Conservation (phyloP, 2,113 vertebrate genomes). For the Anas platyrhynchos region DNA sequence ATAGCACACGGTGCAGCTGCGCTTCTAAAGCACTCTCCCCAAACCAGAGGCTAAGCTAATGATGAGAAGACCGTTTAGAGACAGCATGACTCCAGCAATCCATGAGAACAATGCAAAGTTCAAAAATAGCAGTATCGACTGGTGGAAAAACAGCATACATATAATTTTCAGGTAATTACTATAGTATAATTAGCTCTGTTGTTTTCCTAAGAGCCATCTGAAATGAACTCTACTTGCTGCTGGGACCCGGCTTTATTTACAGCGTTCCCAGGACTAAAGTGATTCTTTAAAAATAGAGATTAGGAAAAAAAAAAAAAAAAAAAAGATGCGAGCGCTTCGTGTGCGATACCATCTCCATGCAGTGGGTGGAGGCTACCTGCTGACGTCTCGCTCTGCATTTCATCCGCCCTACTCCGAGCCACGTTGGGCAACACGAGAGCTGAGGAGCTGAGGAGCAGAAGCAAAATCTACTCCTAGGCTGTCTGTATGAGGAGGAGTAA, state of each 20-base stretch:
- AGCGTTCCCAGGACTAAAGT: not conserved
- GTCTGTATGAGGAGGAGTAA: accelerated
- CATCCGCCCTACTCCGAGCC: not conserved
- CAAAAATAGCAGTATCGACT: constrained; percentile 74
- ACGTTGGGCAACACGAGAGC: not conserved
- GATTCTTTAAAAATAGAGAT: not conserved
- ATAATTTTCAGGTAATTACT: constrained; percentile 80
- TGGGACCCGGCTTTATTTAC: constrained; percentile 11
- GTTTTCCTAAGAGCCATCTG: constrained; percentile 53
- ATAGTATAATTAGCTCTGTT: constrained; percentile 70
- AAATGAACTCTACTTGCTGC: constrained; percentile 9
- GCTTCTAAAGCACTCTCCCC: not conserved
- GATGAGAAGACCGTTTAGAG: constrained; percentile 26
- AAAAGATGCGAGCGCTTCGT: not conserved
- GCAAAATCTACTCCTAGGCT: accelerated
- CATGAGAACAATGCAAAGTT: constrained; percentile 61
- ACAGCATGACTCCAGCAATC: constrained; percentile 51
- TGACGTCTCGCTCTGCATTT: not conserved
- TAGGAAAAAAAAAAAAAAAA: constrained; percentile 9
- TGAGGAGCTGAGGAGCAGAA: not conserved
- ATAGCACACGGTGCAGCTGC: not conserved
- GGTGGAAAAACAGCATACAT: constrained; percentile 73
- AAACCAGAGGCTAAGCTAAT: not conserved
- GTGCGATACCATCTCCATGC: not conserved
- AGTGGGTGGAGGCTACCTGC: not conserved